Evolutionary conservation across 64 coral and sea anemone genomes (phyloP), one percentile per base, ranked within the genome.

Genomic region (Pachyseris speciosa): DNA sequence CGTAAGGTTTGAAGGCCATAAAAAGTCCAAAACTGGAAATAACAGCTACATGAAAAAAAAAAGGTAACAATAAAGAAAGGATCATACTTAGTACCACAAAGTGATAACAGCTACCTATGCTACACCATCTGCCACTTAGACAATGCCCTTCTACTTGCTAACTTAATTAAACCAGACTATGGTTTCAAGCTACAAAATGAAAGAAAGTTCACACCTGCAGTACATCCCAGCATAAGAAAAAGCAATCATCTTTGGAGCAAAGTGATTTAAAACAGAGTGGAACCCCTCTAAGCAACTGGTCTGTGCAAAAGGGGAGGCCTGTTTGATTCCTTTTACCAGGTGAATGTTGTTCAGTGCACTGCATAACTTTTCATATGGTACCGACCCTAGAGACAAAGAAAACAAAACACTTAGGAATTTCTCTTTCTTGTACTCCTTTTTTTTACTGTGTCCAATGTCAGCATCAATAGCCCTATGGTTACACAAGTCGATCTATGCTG

Each of bases 201-300:
- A 34, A 37, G 28, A 27, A 19, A 55, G 8, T 55, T 8, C 27
- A 78, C 52, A 90, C 88, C 74, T 90, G 42, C 88, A 80, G 28
- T 65, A 68, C 75, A 90, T 80, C 26, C 88, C 75, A 77, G 19
- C 25, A 37, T 69, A 90, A 29, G 74, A 80, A 76, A 48, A 90
- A 29, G 34, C 53, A 25, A 45, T 69, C 88, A 81, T 90, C 47
- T 90, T 90, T 3, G 88, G 88, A 11, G 75, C 74, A 71, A 77
- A 90, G 7, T 83, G 88, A 60, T 90, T 90, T 2, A 90, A 8
- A 7, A 90, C 88, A 25, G 88, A 90, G 32, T 90, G 88, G 39
- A 79, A 90, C 26, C 88, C 88, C 30, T 90, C 75, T 5, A 81
- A 51, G 34, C 25, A 37, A 38, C 88, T 90, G 16, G 88, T 90